These are phyloP conservation scores for Zootermopsis nevadensis DNA, from an alignment of 2,888 invertebrate genomes.

Conservation along the genomic window DNA sequence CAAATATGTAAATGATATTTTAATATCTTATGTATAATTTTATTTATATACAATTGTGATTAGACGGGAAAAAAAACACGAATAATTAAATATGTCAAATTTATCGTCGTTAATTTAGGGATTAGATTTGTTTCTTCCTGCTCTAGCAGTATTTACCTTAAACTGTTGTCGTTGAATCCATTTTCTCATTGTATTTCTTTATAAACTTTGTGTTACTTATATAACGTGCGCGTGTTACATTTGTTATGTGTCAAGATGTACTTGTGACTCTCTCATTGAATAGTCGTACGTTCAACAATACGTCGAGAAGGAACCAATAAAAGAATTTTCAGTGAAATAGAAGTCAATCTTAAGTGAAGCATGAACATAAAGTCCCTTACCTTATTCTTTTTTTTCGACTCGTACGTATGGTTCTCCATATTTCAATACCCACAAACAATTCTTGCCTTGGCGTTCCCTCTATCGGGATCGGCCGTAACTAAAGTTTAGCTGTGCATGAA, in stretches of 20 bases:
- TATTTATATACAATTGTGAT: no score
- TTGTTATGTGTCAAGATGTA: neutral
- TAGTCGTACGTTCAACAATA: neutral
- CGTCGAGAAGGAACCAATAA: neutral
- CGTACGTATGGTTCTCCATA: neutral
- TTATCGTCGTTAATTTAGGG: no score
- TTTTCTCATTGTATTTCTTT: no score
- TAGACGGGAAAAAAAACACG: no score
- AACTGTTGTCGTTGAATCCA: no score
- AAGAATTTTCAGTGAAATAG: neutral
- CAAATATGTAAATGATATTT: no score
- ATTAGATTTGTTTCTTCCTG: no score
- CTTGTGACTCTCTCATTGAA: neutral
- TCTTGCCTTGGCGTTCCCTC: slow-evolving; percentile 16
- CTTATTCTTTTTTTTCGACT: neutral
- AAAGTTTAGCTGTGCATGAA: neutral
- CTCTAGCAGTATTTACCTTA: no score
- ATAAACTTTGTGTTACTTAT: no score
- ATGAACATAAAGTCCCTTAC: neutral
- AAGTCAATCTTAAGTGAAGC: slow-evolving; percentile 3
- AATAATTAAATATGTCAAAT: no score
- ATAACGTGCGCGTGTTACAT: neutral
- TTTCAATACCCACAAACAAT: neutral
- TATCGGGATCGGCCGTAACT: neutral
- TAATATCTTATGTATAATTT: no score